Evolutionary conservation across 1,140 invertebrate genomes (phyloP).

Genomic region (Megathymus violae): DNA sequence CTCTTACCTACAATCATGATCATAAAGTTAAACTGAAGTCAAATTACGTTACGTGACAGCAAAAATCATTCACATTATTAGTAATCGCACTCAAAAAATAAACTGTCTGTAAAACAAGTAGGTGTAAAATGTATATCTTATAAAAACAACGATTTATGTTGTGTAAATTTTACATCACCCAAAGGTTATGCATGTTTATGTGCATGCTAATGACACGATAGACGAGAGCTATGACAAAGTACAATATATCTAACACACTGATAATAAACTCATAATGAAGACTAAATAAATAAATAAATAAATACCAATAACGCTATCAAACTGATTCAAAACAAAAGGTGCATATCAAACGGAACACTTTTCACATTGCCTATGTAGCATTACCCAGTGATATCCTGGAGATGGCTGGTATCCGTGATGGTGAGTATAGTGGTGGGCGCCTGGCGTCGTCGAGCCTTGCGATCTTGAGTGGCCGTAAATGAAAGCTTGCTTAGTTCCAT

Average conservation of each 20-base stretch:
- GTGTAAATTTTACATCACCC: conserved; percentile 14
- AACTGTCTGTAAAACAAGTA: conserved; percentile 7
- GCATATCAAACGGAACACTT: conserved; percentile 64
- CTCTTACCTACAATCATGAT: conserved; percentile 89
- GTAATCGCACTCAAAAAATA: conserved; percentile 1
- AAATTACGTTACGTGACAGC: background rate
- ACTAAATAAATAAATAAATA: conserved; percentile 38
- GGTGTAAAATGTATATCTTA: conserved; percentile 17
- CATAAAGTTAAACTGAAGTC: background rate
- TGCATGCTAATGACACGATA: conserved; percentile 46
- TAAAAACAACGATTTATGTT: background rate
- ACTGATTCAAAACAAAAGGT: conserved; percentile 52
- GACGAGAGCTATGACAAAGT: conserved; percentile 35
- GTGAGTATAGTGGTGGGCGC: conserved; percentile 76
- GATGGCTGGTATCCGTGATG: conserved; percentile 79
- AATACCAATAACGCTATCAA: conserved; percentile 60
- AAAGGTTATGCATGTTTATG: conserved; percentile 26
- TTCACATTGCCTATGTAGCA: conserved; percentile 68
- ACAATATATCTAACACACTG: conserved; percentile 41
- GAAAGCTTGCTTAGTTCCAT: conserved; percentile 84
- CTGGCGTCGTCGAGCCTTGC: conserved; percentile 77
- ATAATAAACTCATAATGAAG: conserved; percentile 40
- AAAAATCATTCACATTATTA: conserved; percentile 3
- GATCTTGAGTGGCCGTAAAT: conserved; percentile 83
- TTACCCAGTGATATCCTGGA: conserved; percentile 82